Base-by-base conservation (phyloP, 2,888 invertebrate species). In the Idaea biselata region DNA sequence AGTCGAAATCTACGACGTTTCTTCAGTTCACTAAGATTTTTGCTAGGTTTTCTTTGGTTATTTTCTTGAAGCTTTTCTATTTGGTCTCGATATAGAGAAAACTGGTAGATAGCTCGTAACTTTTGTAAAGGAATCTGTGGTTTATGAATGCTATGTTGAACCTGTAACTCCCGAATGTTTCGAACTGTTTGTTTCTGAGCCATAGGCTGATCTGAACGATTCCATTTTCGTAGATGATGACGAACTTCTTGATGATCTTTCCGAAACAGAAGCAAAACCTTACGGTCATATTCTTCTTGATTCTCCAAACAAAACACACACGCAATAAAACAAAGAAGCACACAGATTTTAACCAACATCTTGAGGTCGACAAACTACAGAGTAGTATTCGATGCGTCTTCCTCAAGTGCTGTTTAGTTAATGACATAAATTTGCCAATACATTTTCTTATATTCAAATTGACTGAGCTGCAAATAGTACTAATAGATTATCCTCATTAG, bases 341-440 rank as follows among this genome's bases (percentile, higher is more conserved):
- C 44, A 44, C 44, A 44, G 44, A 44, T 44, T 44, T 44, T 44
- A 44, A 44, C 44, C 14, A 44, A 44, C 44, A 44, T 44, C 44
- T 44, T 44, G 44, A 44, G 11, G 44, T 44, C 14, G 44, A 44
- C 44, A 8, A 44, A 44, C 44, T 44, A 44, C 44, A 44, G 44
- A 11, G 44, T 44, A 44, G 11, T 44, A 32, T 32, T 32, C 11
- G 60, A 54, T 55, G 55, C n/a, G 33, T 55, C 31, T 58, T 59
- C 32, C 14, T 56, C 11, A 16, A 60, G 53, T 18, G 25, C 44
- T 44, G n/a, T 53, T 61, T 16, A 55, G 11, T 55, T 55, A 61
- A 58, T 66, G 65, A 56, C 61, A 63, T 61, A 55, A 54, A 1
- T 32, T 18, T 53, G 14, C 16, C 44, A 11, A 11, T 14, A 44